Evolutionary conservation across 2,113 vertebrate species (phyloP).

Genomic region (Piprites chloris): DNA sequence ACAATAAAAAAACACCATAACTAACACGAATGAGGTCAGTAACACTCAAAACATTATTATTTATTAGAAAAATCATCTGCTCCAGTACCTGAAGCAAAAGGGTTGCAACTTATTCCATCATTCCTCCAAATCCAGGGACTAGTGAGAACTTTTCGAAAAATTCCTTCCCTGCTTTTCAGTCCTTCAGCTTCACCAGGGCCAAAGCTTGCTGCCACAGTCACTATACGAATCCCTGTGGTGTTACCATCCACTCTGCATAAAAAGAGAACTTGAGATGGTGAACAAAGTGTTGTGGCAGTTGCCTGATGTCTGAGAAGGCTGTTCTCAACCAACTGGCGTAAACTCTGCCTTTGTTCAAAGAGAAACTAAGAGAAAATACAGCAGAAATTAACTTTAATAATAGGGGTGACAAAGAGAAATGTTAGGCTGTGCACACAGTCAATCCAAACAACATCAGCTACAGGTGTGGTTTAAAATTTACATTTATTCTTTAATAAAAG

Average conservation of each 20-base stretch:
- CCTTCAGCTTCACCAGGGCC: not conserved
- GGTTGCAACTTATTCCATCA: not conserved
- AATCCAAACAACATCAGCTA: not conserved
- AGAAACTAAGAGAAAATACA: not conserved
- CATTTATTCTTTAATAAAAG: not conserved
- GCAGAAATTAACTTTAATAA: not conserved
- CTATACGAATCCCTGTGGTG: not conserved
- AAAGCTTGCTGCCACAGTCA: not conserved
- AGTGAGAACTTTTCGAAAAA: not conserved
- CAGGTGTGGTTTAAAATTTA: not conserved
- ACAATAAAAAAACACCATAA: not conserved
- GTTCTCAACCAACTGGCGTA: not conserved
- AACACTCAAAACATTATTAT: not conserved
- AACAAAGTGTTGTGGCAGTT: not conserved
- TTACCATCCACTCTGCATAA: not conserved
- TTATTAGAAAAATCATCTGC: not conserved
- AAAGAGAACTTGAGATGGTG: fast-evolving
- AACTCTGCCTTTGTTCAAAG: not conserved
- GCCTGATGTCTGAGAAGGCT: not conserved
- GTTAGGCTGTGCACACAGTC: not conserved
- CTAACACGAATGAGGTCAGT: not conserved
- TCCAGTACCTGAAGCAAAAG: not conserved
- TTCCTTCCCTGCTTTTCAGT: not conserved
- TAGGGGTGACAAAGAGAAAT: fast-evolving
- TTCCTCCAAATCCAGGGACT: not conserved